phyloP scores from a whole-genome alignment of 2,113 vertebrate genomes.

The Cyanistes caeruleus region DNA sequence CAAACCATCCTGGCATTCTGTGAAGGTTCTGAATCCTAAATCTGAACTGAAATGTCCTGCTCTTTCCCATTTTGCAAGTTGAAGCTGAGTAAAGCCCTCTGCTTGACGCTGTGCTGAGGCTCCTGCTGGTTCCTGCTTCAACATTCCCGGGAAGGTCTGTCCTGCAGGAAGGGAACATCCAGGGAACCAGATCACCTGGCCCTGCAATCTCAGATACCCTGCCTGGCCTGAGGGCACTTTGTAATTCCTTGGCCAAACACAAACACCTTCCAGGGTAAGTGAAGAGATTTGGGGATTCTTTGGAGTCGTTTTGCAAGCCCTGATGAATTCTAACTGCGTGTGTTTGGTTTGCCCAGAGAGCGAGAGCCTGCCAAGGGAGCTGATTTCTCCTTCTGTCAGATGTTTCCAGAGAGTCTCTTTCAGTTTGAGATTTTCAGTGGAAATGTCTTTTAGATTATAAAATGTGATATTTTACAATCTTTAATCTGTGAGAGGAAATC shows the following conservation, averaged over 20 bases:
- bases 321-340: not conserved
- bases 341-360: not conserved
- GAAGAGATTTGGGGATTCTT: not conserved
- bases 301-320: not conserved
- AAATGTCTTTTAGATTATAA: not conserved
- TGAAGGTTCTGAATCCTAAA: not conserved
- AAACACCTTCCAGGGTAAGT: not conserved
- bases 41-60: not conserved
- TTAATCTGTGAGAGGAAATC: not conserved
- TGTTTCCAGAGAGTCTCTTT: not conserved
- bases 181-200: not conserved
- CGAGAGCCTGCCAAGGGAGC: not conserved
- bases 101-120: no score
- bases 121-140: not conserved
- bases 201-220: not conserved
- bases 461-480: not conserved
- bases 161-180: not conserved
- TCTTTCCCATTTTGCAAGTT: not conserved
- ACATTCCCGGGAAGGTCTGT: not conserved
- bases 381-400: not conserved
- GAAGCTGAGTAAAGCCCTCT: not conserved
- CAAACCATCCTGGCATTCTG: not conserved
- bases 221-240: not conserved
- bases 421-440: not conserved
- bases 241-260: not conserved